Evolutionary conservation across 2,113 vertebrate species (phyloP), one percentile per base, ranked within the genome.

Genomic region (Limnothrissa miodon): DNA sequence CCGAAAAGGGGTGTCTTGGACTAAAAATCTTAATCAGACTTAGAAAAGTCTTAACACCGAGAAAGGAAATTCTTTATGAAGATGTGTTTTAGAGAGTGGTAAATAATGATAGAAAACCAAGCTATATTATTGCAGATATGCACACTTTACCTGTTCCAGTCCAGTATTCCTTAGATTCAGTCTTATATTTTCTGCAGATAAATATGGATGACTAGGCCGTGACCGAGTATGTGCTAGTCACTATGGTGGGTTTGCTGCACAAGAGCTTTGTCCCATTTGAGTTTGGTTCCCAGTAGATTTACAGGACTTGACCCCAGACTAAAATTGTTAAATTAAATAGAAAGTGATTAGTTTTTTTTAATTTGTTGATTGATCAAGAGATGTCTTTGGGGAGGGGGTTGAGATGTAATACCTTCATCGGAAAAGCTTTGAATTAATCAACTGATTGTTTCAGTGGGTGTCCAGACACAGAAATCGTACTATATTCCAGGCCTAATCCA

Each of bases 371-470:
- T 95, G 92, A 92, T 93, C 92, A 87, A 39, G 29, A 13, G 11
- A 33, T 39, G 17, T 4, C 5, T 17, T 1, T 4, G 51, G 87
- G 87, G 85, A 36, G 78, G 87, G 87, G 87, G 88, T 82, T 89
- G 80, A 17, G 85, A 88, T 92, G 92, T 93, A 90, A 90, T 93
- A 90, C 88, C 83, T 90, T 91, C 84, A 87, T 86, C 91, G 88
- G 89, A 93, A 92, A 94, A 93, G 90, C 86, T 94, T 93, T 89
- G 87, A 93, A 93, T 94, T 92, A 94, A 95, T 95, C 93, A 93
- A 91, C 92, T 95, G 93, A 94, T 95, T 94, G 93, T 94, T 93
- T 92, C 56, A 90, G 91, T 84, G 89, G 93, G 90, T 89, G 91
- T 92, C 91, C 89, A 89, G 90, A 88, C 84, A 86, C 87, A 84